Base-by-base conservation (phyloP, 2,797 vertebrate genomes). In the Gallinago nigripennis region DNA sequence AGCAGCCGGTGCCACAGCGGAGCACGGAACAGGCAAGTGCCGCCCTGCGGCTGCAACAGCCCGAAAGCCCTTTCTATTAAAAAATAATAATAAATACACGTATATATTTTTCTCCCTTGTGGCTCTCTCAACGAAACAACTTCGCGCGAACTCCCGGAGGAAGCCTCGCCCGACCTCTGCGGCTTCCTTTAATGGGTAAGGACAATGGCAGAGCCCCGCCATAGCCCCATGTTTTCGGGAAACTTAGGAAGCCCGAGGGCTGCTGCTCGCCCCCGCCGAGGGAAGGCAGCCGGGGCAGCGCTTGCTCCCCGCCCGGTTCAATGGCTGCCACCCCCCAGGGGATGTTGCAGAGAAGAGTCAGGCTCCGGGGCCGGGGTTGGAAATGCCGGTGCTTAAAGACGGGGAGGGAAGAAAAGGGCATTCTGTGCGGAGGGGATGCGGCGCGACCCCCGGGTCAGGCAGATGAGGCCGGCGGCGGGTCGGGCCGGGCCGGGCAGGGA, bases 131-230 rank as follows among this genome's bases (percentile, higher is more conserved):
- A 18, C 7, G 15, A 35, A 70, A 54, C n/a, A 45, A n/a, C 35
- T 63, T 10, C 6, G 27, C 13, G 6, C 8, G 30, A 54, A 6
- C 37, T 51, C 84, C 21, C 68, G 16, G 20, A 56, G 79, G 51
- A 73, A 85, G 53, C 86, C 75, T 94, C 63, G 23, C 78, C 78
- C 73, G 21, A 70, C 69, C 93, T 20, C 84, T 16, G 31, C 11
- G 19, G 50, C 75, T 89, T 84, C 93, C 86, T 90, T 50, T 30
- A 51, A 30, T 2, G 72, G 80, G 6, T 51, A 63, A 8, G 82
- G 80, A 86, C 94, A 95, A 92, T 65, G 50, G 95, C 90, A 93
- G n/a, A 27, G 45, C 13, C 71, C 43, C 54, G n/a, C 77, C 82
- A 4, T 0, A 46, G 75, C 69, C 57, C 83, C 66, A 5, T 54